Percentiles rank a stretch among this genome's conserved stretches.
Evolutionary conservation across 2,888 invertebrate genomes (phyloP).

Genomic region (Lycophotia porphyrea): DNA sequence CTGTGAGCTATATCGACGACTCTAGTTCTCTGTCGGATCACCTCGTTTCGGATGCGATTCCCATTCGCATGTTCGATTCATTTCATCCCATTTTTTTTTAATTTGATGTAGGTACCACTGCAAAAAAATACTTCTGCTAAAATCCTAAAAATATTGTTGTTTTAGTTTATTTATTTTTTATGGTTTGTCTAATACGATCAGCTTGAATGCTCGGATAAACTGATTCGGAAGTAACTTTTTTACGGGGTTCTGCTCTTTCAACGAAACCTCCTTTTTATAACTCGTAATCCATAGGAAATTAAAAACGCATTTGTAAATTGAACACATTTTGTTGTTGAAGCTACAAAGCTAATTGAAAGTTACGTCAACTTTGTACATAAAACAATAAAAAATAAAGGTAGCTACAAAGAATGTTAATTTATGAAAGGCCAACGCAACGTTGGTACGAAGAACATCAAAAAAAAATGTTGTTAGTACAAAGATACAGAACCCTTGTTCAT

Average conservation of each 20-base stretch:
- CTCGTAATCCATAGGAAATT: not conserved
- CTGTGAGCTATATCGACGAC: not conserved
- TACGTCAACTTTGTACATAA: not conserved
- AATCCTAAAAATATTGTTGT: not conserved
- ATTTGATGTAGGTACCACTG: no score
- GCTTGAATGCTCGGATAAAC: slow-evolving; percentile 13
- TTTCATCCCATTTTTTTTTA: no score
- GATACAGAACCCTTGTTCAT: not conserved
- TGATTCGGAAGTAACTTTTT: slow-evolving; percentile 1
- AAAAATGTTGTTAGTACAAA: not conserved
- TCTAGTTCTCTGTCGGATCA: not conserved
- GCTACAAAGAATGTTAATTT: slow-evolving; percentile 6
- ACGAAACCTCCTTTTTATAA: not conserved
- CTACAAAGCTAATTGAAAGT: not conserved
- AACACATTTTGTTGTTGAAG: not conserved
- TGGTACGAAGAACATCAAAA: not conserved
- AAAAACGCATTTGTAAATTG: not conserved
- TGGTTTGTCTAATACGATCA: slow-evolving; percentile 11
- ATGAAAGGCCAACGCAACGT: slow-evolving; percentile 8
- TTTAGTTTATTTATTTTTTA: no score
- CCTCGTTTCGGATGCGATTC: no score
- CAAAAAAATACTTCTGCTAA: not conserved
- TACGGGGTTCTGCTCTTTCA: not conserved
- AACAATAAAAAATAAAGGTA: not conserved
- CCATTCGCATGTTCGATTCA: no score